Base-by-base conservation (phyloP, 2,797 vertebrate genomes). In the Clamator glandarius region DNA sequence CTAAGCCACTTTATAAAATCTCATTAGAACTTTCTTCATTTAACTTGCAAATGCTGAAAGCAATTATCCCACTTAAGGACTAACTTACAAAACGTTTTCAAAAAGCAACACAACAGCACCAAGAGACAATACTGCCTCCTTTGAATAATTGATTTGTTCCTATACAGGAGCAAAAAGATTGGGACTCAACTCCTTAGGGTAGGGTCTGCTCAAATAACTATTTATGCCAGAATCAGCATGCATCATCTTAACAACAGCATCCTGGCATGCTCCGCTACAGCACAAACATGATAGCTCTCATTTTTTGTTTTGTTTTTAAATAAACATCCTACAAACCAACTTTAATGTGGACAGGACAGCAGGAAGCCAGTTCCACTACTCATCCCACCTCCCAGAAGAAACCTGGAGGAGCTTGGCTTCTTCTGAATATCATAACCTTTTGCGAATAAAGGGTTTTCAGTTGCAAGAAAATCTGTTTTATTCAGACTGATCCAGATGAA, bases 1-100 rank as follows among this genome's bases (percentile, higher is more conserved):
- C 92, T 97, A 96, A 93, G 93, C 96, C 94, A 97, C 95, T 96
- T 97, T 94, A 82, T 94, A 96, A 97, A 96, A 97, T 96, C 93
- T 95, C 96, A 96, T 96, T 95, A 95, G 93, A 94, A 85, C 82
- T 96, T 95, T 94, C 94, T 96, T 96, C 95, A 96, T 96, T 96
- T 96, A 96, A 96, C 94, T 96, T 96, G 96, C 94, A 96, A 96
- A 96, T 94, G 94, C 76, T 93, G 94, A 96, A 95, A 96, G 92
- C 87, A 96, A 97, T 95, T 96, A 96, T 97, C 92, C 93, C 89
- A 96, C 91, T 96, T 96, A 94, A 96, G 89, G 83, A 58, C 91
- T 93, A 96, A 96, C 92, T 95, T 96, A 96, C 92, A 96, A 97
- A 97, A 96, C 93, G 85, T 94, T 96, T 96, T 96, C 91, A 93